Evolutionary conservation across 2,113 vertebrate genomes (phyloP).

Genomic region (Tor tambroides): DNA sequence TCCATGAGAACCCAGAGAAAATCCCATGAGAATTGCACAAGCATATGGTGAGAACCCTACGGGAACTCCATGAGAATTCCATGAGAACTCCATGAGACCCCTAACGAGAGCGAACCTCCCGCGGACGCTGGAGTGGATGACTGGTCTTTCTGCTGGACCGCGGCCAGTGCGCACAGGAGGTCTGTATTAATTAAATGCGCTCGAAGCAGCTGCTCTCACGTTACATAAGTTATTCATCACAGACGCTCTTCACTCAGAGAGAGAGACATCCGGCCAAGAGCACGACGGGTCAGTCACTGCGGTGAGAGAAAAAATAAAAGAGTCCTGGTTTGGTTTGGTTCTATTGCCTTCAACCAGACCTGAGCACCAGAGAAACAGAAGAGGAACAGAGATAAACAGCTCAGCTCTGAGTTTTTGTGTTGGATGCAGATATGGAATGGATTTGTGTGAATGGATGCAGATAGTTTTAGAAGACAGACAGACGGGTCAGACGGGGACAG

Average conservation of each 20-base stretch:
- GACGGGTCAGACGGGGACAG: background rate
- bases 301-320: background rate
- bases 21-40: background rate
- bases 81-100: background rate
- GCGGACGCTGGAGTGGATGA: background rate
- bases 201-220: constrained; percentile 54
- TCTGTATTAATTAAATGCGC: constrained; percentile 57
- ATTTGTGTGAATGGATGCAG: background rate
- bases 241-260: constrained; percentile 17
- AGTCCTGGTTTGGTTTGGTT: background rate
- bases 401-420: background rate
- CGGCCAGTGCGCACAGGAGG: background rate
- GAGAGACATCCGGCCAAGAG: background rate
- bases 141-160: background rate
- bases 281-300: background rate
- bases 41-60: rapidly evolving
- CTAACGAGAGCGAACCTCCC: background rate
- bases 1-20: background rate
- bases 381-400: background rate
- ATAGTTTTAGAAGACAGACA: background rate
- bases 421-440: no score
- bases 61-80: background rate
- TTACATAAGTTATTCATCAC: constrained; percentile 55
- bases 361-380: background rate
- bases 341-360: background rate